Conservation (phyloP, 2,888 invertebrate species). For the Labia minor region DNA sequence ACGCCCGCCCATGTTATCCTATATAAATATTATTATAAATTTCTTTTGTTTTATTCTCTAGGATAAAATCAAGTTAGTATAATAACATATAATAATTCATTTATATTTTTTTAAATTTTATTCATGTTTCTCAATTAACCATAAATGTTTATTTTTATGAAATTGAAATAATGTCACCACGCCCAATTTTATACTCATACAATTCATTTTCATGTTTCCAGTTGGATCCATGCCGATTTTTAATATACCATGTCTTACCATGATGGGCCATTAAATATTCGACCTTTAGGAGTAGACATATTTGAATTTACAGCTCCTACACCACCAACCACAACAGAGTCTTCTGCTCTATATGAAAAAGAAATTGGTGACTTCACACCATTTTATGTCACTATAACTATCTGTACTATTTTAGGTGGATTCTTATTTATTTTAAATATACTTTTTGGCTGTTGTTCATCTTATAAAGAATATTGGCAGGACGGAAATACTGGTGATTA, state of each 20-base stretch:
- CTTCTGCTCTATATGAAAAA: constrained; percentile 21
- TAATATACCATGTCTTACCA: neutral
- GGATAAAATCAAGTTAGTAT: neutral
- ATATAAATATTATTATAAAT: neutral
- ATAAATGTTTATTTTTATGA: neutral
- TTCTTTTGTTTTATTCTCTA: neutral
- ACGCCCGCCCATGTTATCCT: neutral
- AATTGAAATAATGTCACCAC: neutral
- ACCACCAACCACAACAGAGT: neutral
- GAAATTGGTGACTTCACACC: constrained; percentile 67
- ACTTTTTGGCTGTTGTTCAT: constrained; percentile 69
- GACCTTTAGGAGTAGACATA: neutral
- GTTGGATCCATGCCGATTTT: neutral
- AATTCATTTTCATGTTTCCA: neutral
- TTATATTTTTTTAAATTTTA: neutral
- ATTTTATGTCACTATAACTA: constrained; percentile 70
- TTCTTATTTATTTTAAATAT: constrained; percentile 64
- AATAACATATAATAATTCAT: neutral
- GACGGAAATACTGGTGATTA: constrained; percentile 69
- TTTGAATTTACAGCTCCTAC: neutral
- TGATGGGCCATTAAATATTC: neutral
- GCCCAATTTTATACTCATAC: neutral
- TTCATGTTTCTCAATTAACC: neutral
- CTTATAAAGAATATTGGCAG: constrained; percentile 69
- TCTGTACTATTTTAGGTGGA: constrained; percentile 61